Percentiles rank a stretch among this genome's conserved stretches.
Evolutionary conservation across 2,888 invertebrate genomes (phyloP).

Genomic region (Chymomyza caudatula): DNA sequence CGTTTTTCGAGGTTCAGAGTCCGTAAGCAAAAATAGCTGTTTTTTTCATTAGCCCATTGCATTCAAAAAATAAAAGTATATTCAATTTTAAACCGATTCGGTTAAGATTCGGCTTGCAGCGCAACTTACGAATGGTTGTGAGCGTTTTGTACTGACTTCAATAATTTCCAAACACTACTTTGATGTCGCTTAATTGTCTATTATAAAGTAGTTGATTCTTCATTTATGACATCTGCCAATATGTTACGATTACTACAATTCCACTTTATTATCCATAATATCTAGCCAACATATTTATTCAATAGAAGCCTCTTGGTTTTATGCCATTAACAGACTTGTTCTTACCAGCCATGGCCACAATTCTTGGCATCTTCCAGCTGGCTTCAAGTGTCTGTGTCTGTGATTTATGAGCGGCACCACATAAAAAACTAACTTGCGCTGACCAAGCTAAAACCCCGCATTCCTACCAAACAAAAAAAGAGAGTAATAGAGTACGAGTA

Average conservation of each 20-base stretch:
- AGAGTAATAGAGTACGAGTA: background rate
- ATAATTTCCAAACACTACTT: background rate
- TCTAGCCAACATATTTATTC: background rate
- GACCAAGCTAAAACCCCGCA: conserved; percentile 21
- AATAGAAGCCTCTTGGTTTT: background rate
- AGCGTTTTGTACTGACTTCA: background rate
- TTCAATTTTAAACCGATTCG: no score
- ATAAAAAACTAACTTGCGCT: conserved; percentile 38
- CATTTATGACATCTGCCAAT: background rate
- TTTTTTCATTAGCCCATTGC: no score
- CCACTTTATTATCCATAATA: background rate
- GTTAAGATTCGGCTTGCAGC: background rate
- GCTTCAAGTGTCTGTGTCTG: conserved; percentile 18
- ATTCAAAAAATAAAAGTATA: no score
- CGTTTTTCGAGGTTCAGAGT: no score
- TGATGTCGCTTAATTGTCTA: background rate
- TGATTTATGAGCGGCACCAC: conserved; percentile 53
- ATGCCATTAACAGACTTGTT: background rate
- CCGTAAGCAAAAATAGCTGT: no score
- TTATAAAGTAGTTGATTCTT: background rate
- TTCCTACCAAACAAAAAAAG: background rate
- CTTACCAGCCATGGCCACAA: background rate
- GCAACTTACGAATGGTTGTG: background rate
- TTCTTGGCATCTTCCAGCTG: background rate
- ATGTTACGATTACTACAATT: background rate